Evolutionary conservation across 2,113 vertebrate genomes (phyloP).

Genomic region (Calyptomena viridis): DNA sequence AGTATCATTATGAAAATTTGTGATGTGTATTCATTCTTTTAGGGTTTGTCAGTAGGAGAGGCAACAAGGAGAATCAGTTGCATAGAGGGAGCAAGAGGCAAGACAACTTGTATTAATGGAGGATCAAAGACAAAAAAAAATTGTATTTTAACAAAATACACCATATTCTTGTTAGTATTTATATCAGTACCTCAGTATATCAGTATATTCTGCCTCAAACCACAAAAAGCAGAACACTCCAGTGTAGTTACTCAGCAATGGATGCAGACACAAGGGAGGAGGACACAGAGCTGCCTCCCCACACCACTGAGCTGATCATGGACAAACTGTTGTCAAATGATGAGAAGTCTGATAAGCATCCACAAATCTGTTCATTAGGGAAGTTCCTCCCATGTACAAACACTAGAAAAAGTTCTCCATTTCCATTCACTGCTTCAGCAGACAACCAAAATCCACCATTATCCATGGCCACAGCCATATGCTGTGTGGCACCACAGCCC

Average conservation of each 20-base stretch:
- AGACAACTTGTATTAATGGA: accelerated
- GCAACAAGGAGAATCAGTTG: neutral
- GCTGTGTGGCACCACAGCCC: neutral
- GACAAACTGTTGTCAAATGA: neutral
- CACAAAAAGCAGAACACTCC: neutral
- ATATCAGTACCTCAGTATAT: neutral
- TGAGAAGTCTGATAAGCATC: neutral
- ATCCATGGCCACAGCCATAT: neutral
- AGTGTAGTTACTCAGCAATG: neutral
- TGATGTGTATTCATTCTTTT: neutral
- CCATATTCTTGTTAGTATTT: neutral
- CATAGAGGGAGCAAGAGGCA: neutral
- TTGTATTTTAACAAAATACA: neutral
- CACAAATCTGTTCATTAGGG: neutral
- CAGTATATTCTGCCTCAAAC: neutral
- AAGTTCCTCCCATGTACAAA: neutral
- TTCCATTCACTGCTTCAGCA: neutral
- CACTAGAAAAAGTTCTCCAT: neutral
- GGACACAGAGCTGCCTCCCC: neutral
- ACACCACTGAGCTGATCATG: accelerated
- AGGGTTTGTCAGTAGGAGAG: neutral
- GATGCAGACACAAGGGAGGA: neutral
- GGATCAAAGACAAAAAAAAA: neutral
- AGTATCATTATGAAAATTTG: neutral
- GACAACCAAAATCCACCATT: neutral